Evolutionary conservation across 2,888 invertebrate genomes (phyloP), one percentile per base, ranked within the genome.

Genomic region (Rotaria sp.): DNA sequence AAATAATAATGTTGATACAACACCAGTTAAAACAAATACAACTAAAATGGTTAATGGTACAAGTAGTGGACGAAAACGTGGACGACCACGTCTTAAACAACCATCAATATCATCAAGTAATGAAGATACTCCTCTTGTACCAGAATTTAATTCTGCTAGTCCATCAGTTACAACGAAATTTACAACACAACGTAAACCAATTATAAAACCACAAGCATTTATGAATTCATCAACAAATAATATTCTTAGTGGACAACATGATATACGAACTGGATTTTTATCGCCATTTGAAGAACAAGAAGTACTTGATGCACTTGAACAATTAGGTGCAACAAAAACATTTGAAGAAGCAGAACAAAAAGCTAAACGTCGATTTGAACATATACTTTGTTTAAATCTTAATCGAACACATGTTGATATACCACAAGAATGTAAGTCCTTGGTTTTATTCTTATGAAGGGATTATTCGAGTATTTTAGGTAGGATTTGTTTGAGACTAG

Each of bases 221-320:
- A 67, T 67, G 67, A 67, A 35, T 35, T 41, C 75, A 45, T 41
- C 45, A 80, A 26, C 38, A 30, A 80, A 80, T 41, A 45, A 45
- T 26, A 35, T 26, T 35, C 30, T 67, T 35, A 30, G 13, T 80
- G 75, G 75, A 30, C 75, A 80, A 45, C 75, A 45, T 45, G 75
- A 80, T 80, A 80, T 30, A 41, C 75, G 41, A 3, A 80, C 30
- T 26, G 80, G 80, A n/a, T 80, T 80, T 80, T 15, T 80, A 2
- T 80, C 80, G 3, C 80, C 80, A 41, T 80, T 80, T n/a, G 80
- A 80, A 80, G 80, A 80, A 80, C 80, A 80, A 45, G 80, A 80
- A 80, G 80, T 80, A n/a, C 35, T 45, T 21, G 80, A 80, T 2
- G 26, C 45, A 21, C 38, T 80, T 45, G 41, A 41, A 3, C 41